Evolutionary conservation across 2,888 invertebrate species (phyloP).

Genomic region (Punctoribates punctum): DNA sequence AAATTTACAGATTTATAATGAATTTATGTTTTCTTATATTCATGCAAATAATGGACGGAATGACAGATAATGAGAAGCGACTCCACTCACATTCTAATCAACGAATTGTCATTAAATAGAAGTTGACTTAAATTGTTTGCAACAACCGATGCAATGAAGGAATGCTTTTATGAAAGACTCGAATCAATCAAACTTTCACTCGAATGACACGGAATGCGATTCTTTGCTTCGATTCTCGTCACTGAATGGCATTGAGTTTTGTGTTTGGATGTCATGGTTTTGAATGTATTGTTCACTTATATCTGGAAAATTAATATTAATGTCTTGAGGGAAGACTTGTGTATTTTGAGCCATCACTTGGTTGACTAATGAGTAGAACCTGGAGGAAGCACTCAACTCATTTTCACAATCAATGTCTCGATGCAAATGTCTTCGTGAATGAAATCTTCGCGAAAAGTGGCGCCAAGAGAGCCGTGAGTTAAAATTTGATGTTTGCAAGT

Average conservation of each 20-base stretch:
- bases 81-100: no score
- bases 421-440: background rate
- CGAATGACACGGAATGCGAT: no score
- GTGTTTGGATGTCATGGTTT: no score
- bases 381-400: conserved; percentile 13
- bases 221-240: background rate
- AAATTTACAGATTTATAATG: no score
- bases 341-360: conserved; percentile 38
- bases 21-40: no score
- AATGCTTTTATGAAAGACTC: no score
- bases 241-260: background rate
- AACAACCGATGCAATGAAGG: no score
- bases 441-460: conserved; percentile 12
- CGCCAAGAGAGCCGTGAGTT: conserved; percentile 22
- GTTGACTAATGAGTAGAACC: conserved; percentile 39
- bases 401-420: background rate
- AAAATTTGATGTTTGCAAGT: conserved; percentile 22
- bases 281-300: background rate
- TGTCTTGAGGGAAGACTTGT: conserved; percentile 38
- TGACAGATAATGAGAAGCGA: no score
- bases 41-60: no score
- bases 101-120: no score
- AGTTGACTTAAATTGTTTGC: no score
- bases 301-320: background rate
- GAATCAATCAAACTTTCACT: no score